Percentiles rank a stretch among this genome's conserved stretches.
Evolutionary conservation across 1,140 invertebrate genomes (phyloP).

Genomic region (Scylla paramamosain): DNA sequence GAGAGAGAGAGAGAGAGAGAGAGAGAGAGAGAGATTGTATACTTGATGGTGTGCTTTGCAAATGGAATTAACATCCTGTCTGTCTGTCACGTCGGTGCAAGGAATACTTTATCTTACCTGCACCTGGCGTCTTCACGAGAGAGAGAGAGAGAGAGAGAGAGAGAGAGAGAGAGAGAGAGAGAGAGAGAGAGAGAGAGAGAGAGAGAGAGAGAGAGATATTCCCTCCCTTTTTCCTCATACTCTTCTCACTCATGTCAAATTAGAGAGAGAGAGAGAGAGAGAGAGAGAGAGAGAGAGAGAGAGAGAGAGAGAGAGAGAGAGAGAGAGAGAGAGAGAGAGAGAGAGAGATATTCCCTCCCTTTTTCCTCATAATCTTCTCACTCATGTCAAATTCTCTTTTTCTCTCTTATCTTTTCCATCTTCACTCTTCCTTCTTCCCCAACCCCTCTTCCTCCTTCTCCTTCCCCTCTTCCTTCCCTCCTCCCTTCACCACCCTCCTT

Average conservation of each 20-base stretch:
- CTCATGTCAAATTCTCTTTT: background rate
- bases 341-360: background rate
- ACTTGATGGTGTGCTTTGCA: too few species aligned
- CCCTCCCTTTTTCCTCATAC: background rate
- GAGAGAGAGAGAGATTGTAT: too few species aligned
- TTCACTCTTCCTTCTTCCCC: background rate
- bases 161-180: background rate
- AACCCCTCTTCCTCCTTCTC: background rate
- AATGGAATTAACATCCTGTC: too few species aligned
- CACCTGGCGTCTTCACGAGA: too few species aligned
- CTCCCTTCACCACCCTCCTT: background rate
- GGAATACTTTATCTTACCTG: too few species aligned
- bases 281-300: too few species aligned
- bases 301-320: background rate
- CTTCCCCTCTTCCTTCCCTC: background rate
- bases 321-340: background rate
- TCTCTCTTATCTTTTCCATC: background rate
- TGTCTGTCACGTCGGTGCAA: too few species aligned
- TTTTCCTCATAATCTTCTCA: background rate
- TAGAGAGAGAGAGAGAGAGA: too few species aligned
- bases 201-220: background rate
- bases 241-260: background rate
- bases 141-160: too few species aligned
- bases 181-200: conserved; percentile 2
- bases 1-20: too few species aligned